Percentiles rank a stretch among this genome's conserved stretches.
phyloP scores from a whole-genome alignment of 2,797 vertebrate species.

The Arrhamphus sclerolepis region DNA sequence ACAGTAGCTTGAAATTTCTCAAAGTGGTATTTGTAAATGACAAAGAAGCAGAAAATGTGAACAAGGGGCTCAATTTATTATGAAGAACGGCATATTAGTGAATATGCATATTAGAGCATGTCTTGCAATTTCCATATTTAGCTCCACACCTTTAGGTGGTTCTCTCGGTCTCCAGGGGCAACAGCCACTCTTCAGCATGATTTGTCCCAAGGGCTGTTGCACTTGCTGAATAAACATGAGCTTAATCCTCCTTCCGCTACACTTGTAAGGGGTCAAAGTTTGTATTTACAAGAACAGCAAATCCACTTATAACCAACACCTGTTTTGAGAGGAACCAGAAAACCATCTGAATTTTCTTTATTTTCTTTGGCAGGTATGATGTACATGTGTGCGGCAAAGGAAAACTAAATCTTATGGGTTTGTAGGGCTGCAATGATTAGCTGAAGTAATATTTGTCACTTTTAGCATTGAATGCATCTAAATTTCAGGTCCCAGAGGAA shows the following conservation, averaged over 20 bases:
- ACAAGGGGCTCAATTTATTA: conserved; percentile 50
- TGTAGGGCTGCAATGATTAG: no score
- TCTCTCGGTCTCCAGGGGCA: conserved; percentile 70
- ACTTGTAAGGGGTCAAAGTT: conserved; percentile 76
- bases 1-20: conserved; percentile 31
- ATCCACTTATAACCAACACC: conserved; percentile 72
- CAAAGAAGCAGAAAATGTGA: conserved; percentile 8
- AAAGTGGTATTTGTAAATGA: conserved; percentile 41
- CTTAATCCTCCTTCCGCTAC: conserved; percentile 71
- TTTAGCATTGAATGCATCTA: no score
- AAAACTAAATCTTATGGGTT: no score
- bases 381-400: no score
- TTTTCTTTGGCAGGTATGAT: background rate
- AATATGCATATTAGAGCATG: conserved; percentile 70
- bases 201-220: conserved; percentile 76
- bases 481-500: no score
- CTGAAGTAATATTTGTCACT: no score
- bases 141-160: conserved; percentile 70
- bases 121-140: conserved; percentile 77
- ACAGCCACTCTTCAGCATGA: conserved; percentile 73
- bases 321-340: conserved; percentile 35
- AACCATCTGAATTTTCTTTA: background rate
- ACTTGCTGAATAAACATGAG: conserved; percentile 79
- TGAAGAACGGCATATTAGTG: conserved; percentile 51
- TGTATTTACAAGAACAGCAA: conserved; percentile 72